These are phyloP conservation scores for Aplodontia rufa DNA, from an alignment of 2,113 vertebrate genomes.

Conservation along the genomic window DNA sequence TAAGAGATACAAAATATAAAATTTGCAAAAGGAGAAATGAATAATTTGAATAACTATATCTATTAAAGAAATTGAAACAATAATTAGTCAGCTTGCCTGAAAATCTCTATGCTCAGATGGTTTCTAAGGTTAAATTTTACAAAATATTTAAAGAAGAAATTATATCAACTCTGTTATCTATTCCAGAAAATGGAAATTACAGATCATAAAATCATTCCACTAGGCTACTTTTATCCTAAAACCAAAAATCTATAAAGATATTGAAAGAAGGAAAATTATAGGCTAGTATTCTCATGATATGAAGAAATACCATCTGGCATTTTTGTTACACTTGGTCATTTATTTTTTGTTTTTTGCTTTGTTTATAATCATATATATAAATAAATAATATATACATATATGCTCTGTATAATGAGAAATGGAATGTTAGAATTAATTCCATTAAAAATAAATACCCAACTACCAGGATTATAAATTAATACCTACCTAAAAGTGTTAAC, in stretches of 20 bases:
- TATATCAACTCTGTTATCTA: neutral
- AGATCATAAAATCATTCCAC: neutral
- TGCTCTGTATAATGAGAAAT: neutral
- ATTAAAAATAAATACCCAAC: neutral
- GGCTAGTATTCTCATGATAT: neutral
- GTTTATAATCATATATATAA: neutral
- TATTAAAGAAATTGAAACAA: neutral
- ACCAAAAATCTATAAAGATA: neutral
- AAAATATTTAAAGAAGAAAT: neutral
- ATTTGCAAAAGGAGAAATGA: neutral
- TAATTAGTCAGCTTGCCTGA: neutral
- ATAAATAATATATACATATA: neutral
- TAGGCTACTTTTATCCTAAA: neutral
- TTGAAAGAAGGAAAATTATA: neutral
- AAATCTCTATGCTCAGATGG: neutral
- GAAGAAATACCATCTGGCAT: neutral
- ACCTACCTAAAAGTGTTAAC: neutral
- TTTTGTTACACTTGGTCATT: neutral
- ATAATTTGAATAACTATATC: neutral
- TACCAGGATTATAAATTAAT: neutral
- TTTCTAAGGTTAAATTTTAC: neutral
- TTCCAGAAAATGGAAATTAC: neutral
- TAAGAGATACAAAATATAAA: neutral
- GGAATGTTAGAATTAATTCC: neutral
- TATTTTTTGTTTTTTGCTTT: neutral